Evolutionary conservation across 2,888 invertebrate species (phyloP).

Genomic region (Neoaliturus tenellus): DNA sequence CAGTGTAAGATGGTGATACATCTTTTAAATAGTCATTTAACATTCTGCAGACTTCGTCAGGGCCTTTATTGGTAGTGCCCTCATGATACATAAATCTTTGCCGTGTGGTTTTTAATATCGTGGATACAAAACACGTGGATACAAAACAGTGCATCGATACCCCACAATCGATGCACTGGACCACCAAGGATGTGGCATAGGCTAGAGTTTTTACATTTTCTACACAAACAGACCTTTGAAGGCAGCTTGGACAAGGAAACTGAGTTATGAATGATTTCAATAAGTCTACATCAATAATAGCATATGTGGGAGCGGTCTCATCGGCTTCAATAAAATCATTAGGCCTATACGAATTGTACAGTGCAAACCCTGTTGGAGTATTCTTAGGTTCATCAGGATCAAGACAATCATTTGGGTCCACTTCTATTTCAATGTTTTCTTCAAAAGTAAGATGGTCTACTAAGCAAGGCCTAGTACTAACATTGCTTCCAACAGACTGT

Average conservation of each 20-base stretch:
- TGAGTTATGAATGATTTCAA: not conserved
- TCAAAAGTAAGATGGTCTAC: no score
- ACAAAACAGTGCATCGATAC: no score
- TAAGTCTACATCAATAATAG: not conserved
- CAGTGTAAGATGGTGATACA: no score
- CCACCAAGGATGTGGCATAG: not conserved
- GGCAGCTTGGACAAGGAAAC: slow-evolving; percentile 31
- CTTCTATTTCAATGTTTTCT: no score
- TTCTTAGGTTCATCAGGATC: not conserved
- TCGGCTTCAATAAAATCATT: not conserved
- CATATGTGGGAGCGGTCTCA: not conserved
- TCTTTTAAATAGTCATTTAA: no score
- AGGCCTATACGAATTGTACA: not conserved
- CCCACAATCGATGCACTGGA: not conserved
- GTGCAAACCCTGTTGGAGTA: not conserved
- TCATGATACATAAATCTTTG: no score
- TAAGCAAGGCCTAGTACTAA: no score
- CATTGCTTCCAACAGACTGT: no score
- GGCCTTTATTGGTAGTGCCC: no score
- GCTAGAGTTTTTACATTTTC: not conserved
- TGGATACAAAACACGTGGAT: no score
- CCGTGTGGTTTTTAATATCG: no score
- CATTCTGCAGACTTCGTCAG: no score
- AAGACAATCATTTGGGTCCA: not conserved
- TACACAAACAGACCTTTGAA: not conserved